A percentile compares a stretch with the other conserved stretches of the same genome.
Conservation (phyloP, 2,113 vertebrate genomes). For the Saguinus imperator region DNA sequence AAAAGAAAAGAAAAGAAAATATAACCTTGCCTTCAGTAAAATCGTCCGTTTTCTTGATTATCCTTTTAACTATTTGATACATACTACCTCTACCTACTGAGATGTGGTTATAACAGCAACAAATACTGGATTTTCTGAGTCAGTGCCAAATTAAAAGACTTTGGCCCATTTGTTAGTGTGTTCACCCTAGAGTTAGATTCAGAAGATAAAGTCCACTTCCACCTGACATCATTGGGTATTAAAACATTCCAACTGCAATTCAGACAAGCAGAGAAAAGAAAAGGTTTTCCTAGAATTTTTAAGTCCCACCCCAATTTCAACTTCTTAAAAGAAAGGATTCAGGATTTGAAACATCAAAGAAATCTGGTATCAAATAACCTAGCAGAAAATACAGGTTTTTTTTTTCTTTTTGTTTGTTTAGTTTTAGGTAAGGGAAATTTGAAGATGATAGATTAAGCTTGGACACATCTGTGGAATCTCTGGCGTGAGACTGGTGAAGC, state of each 20-base stretch:
- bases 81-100: background rate
- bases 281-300: background rate
- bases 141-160: background rate
- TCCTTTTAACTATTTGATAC: background rate
- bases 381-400: background rate
- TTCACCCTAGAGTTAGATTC: background rate
- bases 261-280: background rate
- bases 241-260: background rate
- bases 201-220: background rate
- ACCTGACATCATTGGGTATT: background rate
- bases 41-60: background rate
- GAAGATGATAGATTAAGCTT: background rate
- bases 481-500: background rate
- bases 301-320: background rate
- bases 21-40: background rate
- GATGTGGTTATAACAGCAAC: background rate
- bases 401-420: background rate
- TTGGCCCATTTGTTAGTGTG: background rate
- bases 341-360: constrained; percentile 4
- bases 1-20: too few relatives aligned
- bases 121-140: background rate
- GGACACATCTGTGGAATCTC: background rate
- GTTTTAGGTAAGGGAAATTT: constrained; percentile 7
- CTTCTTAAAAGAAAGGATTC: background rate
- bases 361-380: background rate